A percentile compares a stretch with the other conserved stretches of the same genome.
phyloP scores from a whole-genome alignment of 2,888 invertebrate species.

The Helobdella robusta region DNA sequence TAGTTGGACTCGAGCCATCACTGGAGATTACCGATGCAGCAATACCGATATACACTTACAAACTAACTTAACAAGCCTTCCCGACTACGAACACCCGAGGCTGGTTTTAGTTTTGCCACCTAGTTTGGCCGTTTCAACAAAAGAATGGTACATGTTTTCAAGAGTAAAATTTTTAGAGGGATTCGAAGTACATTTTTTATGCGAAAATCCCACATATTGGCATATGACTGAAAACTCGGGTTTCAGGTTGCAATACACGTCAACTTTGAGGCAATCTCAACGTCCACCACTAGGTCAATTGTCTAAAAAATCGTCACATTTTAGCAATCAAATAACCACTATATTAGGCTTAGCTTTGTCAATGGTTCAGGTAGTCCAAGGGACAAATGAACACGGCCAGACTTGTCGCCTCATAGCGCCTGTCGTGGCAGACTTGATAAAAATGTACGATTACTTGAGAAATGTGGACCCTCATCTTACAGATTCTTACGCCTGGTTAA shows the following conservation, averaged over 20 bases:
- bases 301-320: slow-evolving; percentile 15
- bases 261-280: slow-evolving; percentile 25
- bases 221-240: slow-evolving; percentile 36
- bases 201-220: slow-evolving; percentile 38
- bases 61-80: slow-evolving; percentile 31
- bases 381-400: slow-evolving; percentile 34
- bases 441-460: slow-evolving; percentile 37
- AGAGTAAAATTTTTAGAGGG: slow-evolving; percentile 37
- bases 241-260: slow-evolving; percentile 35
- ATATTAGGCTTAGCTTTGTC: slow-evolving; percentile 35
- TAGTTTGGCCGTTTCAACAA: slow-evolving; percentile 32
- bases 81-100: slow-evolving; percentile 37
- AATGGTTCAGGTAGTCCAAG: slow-evolving; percentile 37
- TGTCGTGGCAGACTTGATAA: slow-evolving; percentile 35
- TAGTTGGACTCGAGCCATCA: slow-evolving; percentile 37
- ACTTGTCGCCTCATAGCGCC: slow-evolving; percentile 35
- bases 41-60: slow-evolving; percentile 29
- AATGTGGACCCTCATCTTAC: slow-evolving; percentile 34
- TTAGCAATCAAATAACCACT: slow-evolving; percentile 33
- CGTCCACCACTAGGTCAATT: background rate
- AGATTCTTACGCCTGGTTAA: slow-evolving; percentile 36
- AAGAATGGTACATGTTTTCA: slow-evolving; percentile 37
- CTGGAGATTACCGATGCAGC: slow-evolving; percentile 35
- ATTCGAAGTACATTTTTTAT: slow-evolving; percentile 38
- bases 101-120: slow-evolving; percentile 36